phyloP scores from a whole-genome alignment of 1,140 invertebrate species.

The Dendroctonus valens region DNA sequence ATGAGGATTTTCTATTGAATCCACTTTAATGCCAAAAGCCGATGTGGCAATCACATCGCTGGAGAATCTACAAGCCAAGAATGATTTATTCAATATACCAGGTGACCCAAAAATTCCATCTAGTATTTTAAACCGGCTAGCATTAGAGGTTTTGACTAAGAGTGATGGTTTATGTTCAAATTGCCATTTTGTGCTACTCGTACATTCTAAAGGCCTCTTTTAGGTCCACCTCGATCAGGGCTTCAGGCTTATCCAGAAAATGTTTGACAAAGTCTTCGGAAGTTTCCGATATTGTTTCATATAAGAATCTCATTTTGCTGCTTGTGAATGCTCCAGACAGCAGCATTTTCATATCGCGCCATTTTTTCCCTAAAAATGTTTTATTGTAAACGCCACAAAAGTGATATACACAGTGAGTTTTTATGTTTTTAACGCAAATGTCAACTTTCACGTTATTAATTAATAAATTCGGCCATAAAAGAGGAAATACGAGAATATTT shows the following conservation, averaged over 20 bases:
- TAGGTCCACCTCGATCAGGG: conserved; percentile 8
- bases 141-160: no score
- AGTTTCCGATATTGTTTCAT: conserved; percentile 42
- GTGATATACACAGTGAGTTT: no score
- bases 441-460: no score
- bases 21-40: conserved; percentile 47
- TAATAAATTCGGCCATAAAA: no score
- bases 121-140: no score
- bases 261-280: conserved; percentile 42
- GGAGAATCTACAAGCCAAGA: conserved; percentile 35
- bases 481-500: no score
- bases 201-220: conserved; percentile 31
- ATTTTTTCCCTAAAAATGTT: conserved; percentile 41
- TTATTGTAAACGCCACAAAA: no score
- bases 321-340: conserved; percentile 50
- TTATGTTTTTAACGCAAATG: no score
- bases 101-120: no score
- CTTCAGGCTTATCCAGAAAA: conserved; percentile 36
- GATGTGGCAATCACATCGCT: conserved; percentile 49
- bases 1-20: conserved; percentile 51
- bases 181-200: conserved; percentile 26
- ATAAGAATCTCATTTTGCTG: conserved; percentile 49
- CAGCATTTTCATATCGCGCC: conserved; percentile 48
- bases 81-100: not conserved
- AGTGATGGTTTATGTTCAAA: no score